A percentile compares a stretch with the other conserved stretches of the same genome.
phyloP scores from a whole-genome alignment of 2,797 vertebrate genomes.

The Enteromius treurensis region DNA sequence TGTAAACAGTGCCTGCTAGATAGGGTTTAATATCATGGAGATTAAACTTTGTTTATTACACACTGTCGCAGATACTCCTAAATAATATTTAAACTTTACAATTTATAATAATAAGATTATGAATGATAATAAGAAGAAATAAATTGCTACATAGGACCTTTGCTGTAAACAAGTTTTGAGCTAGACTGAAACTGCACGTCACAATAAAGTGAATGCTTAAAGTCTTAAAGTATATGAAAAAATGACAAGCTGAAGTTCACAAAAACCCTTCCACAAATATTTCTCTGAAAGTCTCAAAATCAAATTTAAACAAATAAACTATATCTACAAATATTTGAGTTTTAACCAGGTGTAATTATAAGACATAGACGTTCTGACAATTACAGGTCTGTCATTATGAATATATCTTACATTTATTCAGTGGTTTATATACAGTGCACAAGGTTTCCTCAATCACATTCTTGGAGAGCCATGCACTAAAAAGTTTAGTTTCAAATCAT shows the following conservation, averaged over 20 bases:
- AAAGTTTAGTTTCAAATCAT: neutral
- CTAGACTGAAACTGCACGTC: neutral
- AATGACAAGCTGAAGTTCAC: neutral
- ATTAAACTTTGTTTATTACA: neutral
- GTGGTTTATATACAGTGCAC: neutral
- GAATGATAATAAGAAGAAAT: no score
- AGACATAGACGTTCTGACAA: neutral
- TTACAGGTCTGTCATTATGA: neutral
- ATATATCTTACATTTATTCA: neutral
- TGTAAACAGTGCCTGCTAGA: neutral
- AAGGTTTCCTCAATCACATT: neutral
- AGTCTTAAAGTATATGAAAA: neutral
- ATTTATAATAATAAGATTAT: no score
- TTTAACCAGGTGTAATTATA: neutral
- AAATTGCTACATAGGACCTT: no score
- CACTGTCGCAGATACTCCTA: neutral
- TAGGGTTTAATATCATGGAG: neutral
- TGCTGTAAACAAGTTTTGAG: no score
- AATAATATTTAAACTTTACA: no score
- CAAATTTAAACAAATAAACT: neutral
- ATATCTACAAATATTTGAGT: neutral
- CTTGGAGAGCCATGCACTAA: neutral
- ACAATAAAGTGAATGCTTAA: neutral
- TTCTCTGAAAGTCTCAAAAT: neutral
- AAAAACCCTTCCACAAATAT: neutral